Evolutionary conservation across 2,888 invertebrate species (phyloP), one percentile per base, ranked within the genome.

Genomic region (Andricus quercusramuli): DNA sequence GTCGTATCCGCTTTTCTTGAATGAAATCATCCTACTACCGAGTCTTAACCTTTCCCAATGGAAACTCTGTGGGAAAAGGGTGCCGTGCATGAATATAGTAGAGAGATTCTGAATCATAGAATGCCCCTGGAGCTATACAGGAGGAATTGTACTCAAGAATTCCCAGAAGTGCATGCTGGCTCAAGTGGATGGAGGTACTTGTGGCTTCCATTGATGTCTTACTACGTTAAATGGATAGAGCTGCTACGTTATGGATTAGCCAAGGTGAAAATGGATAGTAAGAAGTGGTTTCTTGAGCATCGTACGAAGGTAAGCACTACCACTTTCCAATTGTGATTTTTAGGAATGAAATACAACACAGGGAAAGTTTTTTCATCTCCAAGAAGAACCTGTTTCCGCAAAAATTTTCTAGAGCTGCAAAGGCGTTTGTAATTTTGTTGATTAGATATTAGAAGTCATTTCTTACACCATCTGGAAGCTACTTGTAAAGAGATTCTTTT

Each of bases 1-100:
- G 83, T 84, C 29, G 51, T 59, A 74, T 56, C 17, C 59, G 47
- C 22, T 68, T 47, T 68, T 47, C 47, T 25, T 68, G 25, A 51
- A 51, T 29, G 51, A 70, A 70, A 29, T 9, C 15, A 51, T 20
- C 29, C 47, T 51, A 29, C 70, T 41, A 76, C 37, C 29, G 15
- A 25, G 32, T 76, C 32, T 29, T 32, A 41, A 32, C 22, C 62
- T 77, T 20, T 47, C 44, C 32, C 47, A 29, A 44, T 56, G 15
- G 47, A 70, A 70, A 47, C 59, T 56, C 56, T 11, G 32, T 11
- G 76, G n/a, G 41, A 29, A 51, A 70, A 41, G 51, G 47, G 67
- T 32, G 20, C 32, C 11, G 37, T 67, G 41, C 5, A 67, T 47
- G 29, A 47, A 70, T 47, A 47, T 29, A 29, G 70, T 13, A 51